Base-by-base conservation (phyloP, 2,888 invertebrate species). In the Hyposoter dolosus region DNA sequence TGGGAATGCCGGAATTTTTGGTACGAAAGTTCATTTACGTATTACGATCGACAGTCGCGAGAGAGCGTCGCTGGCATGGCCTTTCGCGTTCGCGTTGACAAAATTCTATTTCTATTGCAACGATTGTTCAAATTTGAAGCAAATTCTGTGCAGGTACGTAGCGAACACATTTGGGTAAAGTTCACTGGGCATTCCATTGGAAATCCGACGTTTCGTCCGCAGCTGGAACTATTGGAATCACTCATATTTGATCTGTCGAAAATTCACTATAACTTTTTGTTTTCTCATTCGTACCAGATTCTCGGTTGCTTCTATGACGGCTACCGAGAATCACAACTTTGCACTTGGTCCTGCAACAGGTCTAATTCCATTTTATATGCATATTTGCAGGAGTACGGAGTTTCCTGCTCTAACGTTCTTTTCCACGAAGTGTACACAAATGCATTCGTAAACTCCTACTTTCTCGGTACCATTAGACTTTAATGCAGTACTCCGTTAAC, bases 401-500 rank as follows among this genome's bases (percentile, higher is more conserved):
- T 28, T 63, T 68, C 32, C 47, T 32, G 10, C 4, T 1, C 15
- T 6, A 1, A 47, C 9, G 32, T 47, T n/a, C 12, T 40, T 28
- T 50, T 71, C 71, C 69, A 63, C 47, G 45, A 35, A 47, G 53
- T 65, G 82, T 68, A 68, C 60, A 82, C 69, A 65, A 75, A 79
- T 78, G 82, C 63, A 74, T 83, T 43, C 45, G 23, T 66, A 65
- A 35, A 66, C 47, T 40, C n/a, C 53, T 23, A 77, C 50, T 28
- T 17, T 79, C 56, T 43, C 47, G 60, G 75, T 68, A 68, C 74
- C 77, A 60, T 86, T 69, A 75, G 45, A 77, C 68, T 81, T 81
- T 69, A 74, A 86, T 72, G 68, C 68, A 35, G 35, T 72, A 23
- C 53, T 78, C 40, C 74, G 63, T 83, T 82, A 86, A 81, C 75